Base-by-base conservation (phyloP, 2,113 vertebrate species). In the Pygoscelis adeliae region DNA sequence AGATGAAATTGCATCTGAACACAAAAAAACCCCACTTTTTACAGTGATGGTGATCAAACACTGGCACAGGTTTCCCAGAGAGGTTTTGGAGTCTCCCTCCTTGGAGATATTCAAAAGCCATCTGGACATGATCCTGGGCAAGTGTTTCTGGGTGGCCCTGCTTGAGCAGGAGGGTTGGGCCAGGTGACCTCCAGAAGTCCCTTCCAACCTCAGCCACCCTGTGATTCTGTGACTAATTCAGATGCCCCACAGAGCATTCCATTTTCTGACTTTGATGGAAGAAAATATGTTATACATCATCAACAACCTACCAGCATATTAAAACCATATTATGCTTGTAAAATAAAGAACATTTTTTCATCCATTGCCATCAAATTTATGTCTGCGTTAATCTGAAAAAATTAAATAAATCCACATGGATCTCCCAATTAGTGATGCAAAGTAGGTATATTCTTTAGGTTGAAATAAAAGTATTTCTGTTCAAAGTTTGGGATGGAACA, bases 271-370 rank as follows among this genome's bases (percentile, higher is more conserved):
- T 70, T 89, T 61, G 78, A 91, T 72, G 83, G 79, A 92, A 52
- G 49, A 79, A 93, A 96, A 91, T 66, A 83, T 44, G 40, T 87
- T 83, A 65, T 1, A n/a, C 59, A 69, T 93, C 77, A 87, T 95
- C 78, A 84, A 59, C 66, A 84, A 49, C 81, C 53, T 46, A 66
- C 52, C 46, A 93, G 77, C 16, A 7, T 76, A 87, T 89, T 87
- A 95, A 90, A 96, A 82, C 15, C 67, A 59, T 72, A 61, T 94
- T 91, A 95, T 42, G n/a, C 77, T 91, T 94, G 53, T 87, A 94
- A 96, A 90, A 89, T 79, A 91, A 92, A 84, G 72, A 73, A 22
- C 11, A 7, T n/a, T 72, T 92, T 92, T 83, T 90, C 46, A 89
- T 89, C 61, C n/a, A 18, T 58, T 89, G 87, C 67, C 73, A 72